These are phyloP conservation scores for Sceloporus undulatus DNA, from an alignment of 2,113 vertebrate species.

Conservation along the genomic window DNA sequence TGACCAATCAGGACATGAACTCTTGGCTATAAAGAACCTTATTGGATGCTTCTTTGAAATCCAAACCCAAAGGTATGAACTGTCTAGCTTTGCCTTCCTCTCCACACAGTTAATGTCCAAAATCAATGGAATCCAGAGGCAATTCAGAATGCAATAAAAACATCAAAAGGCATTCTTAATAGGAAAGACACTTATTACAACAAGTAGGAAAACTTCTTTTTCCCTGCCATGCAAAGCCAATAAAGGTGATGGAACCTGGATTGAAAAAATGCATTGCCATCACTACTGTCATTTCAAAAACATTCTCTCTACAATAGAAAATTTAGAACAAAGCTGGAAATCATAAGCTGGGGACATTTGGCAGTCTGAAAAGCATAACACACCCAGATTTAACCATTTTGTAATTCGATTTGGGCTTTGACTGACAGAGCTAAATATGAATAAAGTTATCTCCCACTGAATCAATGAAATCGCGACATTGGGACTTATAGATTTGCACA, in stretches of 20 bases:
- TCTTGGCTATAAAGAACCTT: neutral
- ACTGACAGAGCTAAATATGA: neutral
- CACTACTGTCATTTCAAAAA: neutral
- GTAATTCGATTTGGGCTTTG: neutral
- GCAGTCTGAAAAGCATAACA: neutral
- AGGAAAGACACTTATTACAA: constrained; percentile 36
- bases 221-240: constrained; percentile 17
- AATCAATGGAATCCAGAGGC: constrained; percentile 29
- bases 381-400: constrained; percentile 3
- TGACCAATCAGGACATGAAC: constrained; percentile 29
- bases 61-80: neutral
- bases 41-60: neutral
- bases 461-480: neutral
- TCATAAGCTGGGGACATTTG: neutral
- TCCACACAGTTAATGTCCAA: constrained; percentile 43
- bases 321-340: neutral
- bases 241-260: constrained; percentile 26
- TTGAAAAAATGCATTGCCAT: neutral
- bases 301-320: neutral
- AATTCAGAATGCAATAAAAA: constrained; percentile 43
- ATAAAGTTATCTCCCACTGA: too few species aligned
- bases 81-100: neutral
- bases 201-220: constrained; percentile 27
- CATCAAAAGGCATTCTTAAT: neutral
- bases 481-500: too few species aligned